phyloP scores from a whole-genome alignment of 2,888 invertebrate genomes.

The Leptodirus hochenwartii region DNA sequence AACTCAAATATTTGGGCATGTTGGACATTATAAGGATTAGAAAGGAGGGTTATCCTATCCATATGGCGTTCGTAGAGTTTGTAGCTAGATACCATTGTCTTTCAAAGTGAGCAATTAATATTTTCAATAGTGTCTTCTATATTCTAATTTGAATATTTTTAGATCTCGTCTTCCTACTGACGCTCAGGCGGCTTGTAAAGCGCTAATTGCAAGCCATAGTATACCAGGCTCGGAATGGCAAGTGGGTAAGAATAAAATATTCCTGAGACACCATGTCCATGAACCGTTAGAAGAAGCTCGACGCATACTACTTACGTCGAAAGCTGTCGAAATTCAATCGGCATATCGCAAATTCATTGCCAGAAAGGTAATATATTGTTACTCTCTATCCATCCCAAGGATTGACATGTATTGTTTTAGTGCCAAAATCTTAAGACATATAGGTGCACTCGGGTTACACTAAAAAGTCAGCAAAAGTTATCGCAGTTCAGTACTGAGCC shows the following conservation, averaged over 20 bases:
- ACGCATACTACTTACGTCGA: constrained; percentile 45
- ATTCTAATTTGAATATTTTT: too few relatives aligned
- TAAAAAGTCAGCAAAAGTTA: too few relatives aligned
- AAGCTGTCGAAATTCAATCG: constrained; percentile 59
- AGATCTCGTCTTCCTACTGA: constrained; percentile 30
- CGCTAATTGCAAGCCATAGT: constrained; percentile 33
- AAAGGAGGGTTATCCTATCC: constrained; percentile 78
- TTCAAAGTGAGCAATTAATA: too few relatives aligned
- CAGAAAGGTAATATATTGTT: too few relatives aligned
- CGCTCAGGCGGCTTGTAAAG: constrained; percentile 26
- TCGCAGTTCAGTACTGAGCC: too few relatives aligned
- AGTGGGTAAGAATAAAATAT: constrained; percentile 72
- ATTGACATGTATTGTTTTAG: too few relatives aligned
- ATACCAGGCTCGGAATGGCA: constrained; percentile 68
- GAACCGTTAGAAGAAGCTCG: constrained; percentile 70
- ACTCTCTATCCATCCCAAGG: too few relatives aligned
- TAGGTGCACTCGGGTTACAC: too few relatives aligned
- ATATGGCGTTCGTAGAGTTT: constrained; percentile 61
- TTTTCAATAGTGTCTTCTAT: too few relatives aligned
- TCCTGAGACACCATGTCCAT: constrained; percentile 63
- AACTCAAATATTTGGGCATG: constrained; percentile 81
- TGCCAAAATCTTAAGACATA: too few relatives aligned
- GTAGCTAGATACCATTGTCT: constrained; percentile 61
- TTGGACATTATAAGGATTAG: constrained; percentile 81
- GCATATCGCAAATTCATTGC: constrained; percentile 46